Percentiles rank a stretch among this genome's conserved stretches.
These are phyloP conservation scores for Semicossyphus pulcher DNA, from an alignment of 2,113 vertebrate genomes.

Conservation along the genomic window DNA sequence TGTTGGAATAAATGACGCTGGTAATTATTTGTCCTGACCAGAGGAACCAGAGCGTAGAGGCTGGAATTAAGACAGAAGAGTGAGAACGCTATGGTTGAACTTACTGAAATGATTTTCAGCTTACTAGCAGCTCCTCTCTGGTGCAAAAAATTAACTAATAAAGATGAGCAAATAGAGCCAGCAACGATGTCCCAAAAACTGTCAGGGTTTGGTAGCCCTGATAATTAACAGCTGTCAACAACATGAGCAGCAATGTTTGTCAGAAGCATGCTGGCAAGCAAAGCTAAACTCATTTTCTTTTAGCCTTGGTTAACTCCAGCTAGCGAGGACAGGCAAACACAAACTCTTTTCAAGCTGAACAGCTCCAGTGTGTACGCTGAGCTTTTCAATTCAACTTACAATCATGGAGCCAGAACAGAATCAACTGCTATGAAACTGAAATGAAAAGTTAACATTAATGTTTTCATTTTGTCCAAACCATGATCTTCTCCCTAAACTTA, in stretches of 20 bases:
- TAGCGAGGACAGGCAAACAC: not conserved
- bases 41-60: slow-evolving; percentile 47
- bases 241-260: not conserved
- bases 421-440: no score
- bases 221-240: slow-evolving; percentile 5
- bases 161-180: not conserved
- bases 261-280: not conserved
- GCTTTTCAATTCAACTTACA: no score
- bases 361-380: no score
- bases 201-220: not conserved
- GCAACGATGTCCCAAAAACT: not conserved
- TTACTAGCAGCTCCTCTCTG: not conserved
- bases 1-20: slow-evolving; percentile 49
- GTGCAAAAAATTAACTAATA: not conserved
- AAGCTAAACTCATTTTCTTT: not conserved
- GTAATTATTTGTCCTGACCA: slow-evolving; percentile 54
- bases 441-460: no score
- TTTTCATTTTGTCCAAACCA: no score
- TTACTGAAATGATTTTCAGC: slow-evolving; percentile 31
- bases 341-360: not conserved
- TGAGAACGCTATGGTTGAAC: slow-evolving; percentile 7
- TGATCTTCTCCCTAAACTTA: no score
- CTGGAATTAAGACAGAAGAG: slow-evolving; percentile 32
- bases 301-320: no score
- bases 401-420: no score